Conservation (phyloP, 2,113 vertebrate species). For the Oncorhynchus mykiss region DNA sequence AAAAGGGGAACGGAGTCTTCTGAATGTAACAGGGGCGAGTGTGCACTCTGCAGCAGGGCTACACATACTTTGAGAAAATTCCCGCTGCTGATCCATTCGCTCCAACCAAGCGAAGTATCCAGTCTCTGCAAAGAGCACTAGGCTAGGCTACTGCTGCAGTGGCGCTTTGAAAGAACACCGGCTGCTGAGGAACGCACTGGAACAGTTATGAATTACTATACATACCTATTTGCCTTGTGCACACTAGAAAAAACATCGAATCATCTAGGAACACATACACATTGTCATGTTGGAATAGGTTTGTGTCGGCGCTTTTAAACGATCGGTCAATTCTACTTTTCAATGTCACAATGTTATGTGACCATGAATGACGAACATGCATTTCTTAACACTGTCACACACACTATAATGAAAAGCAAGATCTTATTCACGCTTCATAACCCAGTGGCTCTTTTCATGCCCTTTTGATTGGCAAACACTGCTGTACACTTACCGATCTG, state of each 20-base stretch:
- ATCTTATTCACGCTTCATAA: neutral
- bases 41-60: slow-evolving; percentile 36
- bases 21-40: slow-evolving; percentile 21
- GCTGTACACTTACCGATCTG: slow-evolving; percentile 89
- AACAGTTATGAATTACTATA: neutral
- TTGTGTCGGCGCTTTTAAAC: neutral
- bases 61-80: slow-evolving; percentile 28
- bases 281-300: neutral
- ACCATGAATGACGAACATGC: neutral
- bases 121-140: slow-evolving; percentile 10
- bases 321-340: neutral
- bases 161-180: slow-evolving; percentile 41
- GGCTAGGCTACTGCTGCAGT: slow-evolving; percentile 57
- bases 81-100: slow-evolving; percentile 3
- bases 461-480: neutral
- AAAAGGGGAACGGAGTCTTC: neutral
- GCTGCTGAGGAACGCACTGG: neutral
- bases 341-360: slow-evolving; percentile 6
- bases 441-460: neutral
- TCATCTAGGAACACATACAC: neutral
- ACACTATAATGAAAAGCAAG: neutral
- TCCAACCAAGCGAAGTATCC: slow-evolving; percentile 20
- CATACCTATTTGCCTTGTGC: neutral
- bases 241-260: neutral
- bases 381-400: neutral